Conservation (phyloP, 2,113 vertebrate genomes). For the Pygoscelis antarcticus region DNA sequence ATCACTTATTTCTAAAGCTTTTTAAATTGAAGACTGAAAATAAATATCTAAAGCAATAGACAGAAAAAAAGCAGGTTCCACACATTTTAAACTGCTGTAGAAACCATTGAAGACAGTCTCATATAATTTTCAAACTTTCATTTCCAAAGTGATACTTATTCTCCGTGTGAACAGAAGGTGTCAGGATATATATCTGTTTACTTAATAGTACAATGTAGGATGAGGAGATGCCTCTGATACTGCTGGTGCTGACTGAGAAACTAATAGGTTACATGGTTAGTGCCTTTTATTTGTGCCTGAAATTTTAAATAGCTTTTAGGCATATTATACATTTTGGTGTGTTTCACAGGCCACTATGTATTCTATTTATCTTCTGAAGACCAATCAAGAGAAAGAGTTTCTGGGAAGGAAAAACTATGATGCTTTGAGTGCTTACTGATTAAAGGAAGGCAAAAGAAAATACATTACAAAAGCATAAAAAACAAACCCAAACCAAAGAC, state of each 20-base stretch:
- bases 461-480: neutral
- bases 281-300: neutral
- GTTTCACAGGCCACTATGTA: accelerated
- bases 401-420: neutral
- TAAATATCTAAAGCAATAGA: neutral
- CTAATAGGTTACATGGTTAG: neutral
- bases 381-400: neutral
- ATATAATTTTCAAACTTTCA: neutral
- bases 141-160: neutral
- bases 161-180: accelerated
- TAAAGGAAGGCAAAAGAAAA: neutral
- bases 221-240: neutral
- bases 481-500: neutral
- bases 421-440: neutral
- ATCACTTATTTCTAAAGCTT: neutral
- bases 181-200: neutral
- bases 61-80: neutral
- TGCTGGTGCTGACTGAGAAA: neutral
- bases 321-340: neutral
- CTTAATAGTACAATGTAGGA: neutral
- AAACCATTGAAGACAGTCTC: neutral
- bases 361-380: neutral
- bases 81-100: neutral
- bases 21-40: neutral
- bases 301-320: neutral